These are phyloP conservation scores for Sebastes oblongus DNA, from an alignment of 2,797 vertebrate species.

Conservation along the genomic window DNA sequence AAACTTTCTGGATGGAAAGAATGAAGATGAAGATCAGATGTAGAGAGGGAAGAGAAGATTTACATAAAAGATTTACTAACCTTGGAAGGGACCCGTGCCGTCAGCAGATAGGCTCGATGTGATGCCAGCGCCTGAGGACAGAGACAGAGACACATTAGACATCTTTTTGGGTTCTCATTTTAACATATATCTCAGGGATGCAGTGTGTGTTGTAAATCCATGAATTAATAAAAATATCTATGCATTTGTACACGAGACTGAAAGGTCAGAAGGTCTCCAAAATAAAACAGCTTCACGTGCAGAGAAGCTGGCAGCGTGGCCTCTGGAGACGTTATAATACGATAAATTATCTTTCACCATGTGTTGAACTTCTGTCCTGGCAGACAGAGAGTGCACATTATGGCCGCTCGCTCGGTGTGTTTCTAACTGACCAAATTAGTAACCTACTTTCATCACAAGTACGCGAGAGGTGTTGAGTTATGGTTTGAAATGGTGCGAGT, in stretches of 20 bases:
- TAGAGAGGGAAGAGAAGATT: not conserved
- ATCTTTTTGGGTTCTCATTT: not conserved
- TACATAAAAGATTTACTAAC: slow-evolving; percentile 68
- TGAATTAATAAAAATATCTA: not conserved
- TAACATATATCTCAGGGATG: not conserved
- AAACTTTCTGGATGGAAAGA: not conserved
- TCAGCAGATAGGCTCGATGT: slow-evolving; percentile 91
- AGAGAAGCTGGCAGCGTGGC: not conserved
- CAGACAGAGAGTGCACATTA: not conserved
- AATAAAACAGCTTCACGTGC: not conserved
- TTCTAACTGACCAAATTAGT: slow-evolving; percentile 6
- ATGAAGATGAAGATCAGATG: not conserved
- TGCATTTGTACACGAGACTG: not conserved
- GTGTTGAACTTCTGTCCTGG: slow-evolving; percentile 30
- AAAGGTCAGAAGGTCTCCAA: not conserved
- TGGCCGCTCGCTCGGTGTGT: not conserved
- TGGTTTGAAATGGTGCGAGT: not conserved
- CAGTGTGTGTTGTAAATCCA: not conserved
- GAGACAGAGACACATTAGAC: not conserved
- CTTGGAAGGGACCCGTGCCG: slow-evolving; percentile 91
- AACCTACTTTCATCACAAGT: not conserved
- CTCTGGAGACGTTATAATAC: slow-evolving; percentile 12
- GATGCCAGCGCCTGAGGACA: slow-evolving; percentile 88
- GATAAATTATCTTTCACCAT: slow-evolving; percentile 32
- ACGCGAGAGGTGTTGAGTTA: not conserved